phyloP scores from a whole-genome alignment of 1,140 invertebrate species.

The Drosophila seguyi region DNA sequence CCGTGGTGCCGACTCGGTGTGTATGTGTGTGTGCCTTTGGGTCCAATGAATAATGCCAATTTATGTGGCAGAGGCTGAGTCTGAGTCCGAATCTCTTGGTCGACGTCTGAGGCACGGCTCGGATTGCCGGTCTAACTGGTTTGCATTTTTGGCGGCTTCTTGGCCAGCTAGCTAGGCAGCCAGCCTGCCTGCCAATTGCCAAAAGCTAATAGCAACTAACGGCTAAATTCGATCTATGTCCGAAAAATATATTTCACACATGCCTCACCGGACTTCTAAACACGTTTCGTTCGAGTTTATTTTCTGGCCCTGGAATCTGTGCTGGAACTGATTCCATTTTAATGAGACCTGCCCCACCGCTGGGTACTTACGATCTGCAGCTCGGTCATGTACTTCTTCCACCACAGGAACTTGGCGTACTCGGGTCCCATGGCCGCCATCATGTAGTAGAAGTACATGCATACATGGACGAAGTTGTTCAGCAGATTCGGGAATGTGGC shows the following conservation, averaged over 20 bases:
- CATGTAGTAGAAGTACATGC: conserved; percentile 98
- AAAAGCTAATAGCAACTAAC: conserved; percentile 34
- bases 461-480: conserved; percentile 97
- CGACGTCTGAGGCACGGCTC: conserved; percentile 34
- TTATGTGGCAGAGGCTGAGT: conserved; percentile 58
- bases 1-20: conserved; percentile 4
- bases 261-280: conserved; percentile 65
- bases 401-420: conserved; percentile 97
- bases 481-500: conserved; percentile 96
- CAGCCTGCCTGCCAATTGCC: conserved; percentile 29
- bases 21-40: conserved; percentile 62
- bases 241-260: conserved; percentile 64
- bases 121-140: conserved; percentile 76
- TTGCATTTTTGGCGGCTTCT: conserved; percentile 51
- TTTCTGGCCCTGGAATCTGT: conserved; percentile 30
- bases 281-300: conserved; percentile 57
- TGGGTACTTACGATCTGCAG: conserved; percentile 92
- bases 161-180: conserved; percentile 17
- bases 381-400: conserved; percentile 97
- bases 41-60: conserved; percentile 65
- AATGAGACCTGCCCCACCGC: conserved; percentile 27
- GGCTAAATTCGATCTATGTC: conserved; percentile 47
- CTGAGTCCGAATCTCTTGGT: conserved; percentile 20
- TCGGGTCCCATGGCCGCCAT: conserved; percentile 95
- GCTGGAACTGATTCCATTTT: conserved; percentile 67